Base-by-base conservation (phyloP, 2,113 vertebrate species). In the Chaenocephalus aceratus region DNA sequence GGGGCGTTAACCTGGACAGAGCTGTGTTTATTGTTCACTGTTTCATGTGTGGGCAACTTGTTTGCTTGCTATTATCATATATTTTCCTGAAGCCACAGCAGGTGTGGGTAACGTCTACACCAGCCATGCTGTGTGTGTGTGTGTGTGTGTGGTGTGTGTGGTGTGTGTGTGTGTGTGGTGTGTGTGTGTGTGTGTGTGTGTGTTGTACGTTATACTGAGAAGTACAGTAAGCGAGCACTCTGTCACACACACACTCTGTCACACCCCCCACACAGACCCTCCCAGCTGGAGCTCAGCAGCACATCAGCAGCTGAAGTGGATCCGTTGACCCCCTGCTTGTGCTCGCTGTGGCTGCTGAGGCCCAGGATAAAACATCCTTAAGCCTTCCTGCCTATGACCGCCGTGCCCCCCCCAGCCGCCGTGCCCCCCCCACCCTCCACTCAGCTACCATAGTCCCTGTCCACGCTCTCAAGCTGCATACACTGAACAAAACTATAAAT, bases 281-380 rank as follows among this genome's bases (percentile, higher is more conserved):
- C 65, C 60, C 56, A 62, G 59, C 65, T 71, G 65, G 71, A 82
- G 75, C 79, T 72, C 66, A 73, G 67, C 58, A 1, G 74, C n/a
- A 70, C 65, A 74, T 80, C 80, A 77, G 64, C 80, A 61, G 53
- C 72, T 82, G 61, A 75, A 77, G 73, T 72, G 61, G 70, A 81
- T 78, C 67, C 23, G 10, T 34, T 79, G 73, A 78, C 82, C 75
- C 79, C 82, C 82, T 72, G 75, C 63, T 60, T 77, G 79, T 65
- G 52, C 86, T 85, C 66, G 54, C 74, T 79, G 67, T 82, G 79
- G 85, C 59, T 82, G 85, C 54, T 52, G n/a, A 82, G 68, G 53
- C 63, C 53, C 63, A 66, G 76, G 63, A 82, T 82, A 69, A 76
- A 63, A 73, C 59, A 77, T 53, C 59, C 76, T 65, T 80, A 85